A percentile compares a stretch with the other conserved stretches of the same genome.
Conservation (phyloP, 2,888 invertebrate species). For the Lycocerus yunnanus region DNA sequence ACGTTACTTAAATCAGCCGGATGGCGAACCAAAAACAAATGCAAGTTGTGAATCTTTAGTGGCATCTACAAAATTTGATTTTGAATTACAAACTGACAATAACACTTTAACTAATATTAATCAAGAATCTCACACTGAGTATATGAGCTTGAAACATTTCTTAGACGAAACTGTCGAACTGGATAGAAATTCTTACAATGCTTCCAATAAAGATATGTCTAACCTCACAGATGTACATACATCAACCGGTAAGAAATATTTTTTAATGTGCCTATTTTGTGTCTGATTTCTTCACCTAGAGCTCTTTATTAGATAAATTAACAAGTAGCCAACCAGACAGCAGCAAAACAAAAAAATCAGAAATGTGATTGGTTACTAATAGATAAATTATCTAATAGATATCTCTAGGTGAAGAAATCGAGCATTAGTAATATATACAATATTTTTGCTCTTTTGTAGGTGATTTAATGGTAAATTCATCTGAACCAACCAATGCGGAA, state of each 20-base stretch:
- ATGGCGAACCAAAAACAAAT: constrained; percentile 30
- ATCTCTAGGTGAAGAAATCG: too few relatives aligned
- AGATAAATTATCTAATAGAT: too few relatives aligned
- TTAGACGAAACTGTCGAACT: constrained; percentile 47
- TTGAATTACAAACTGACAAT: constrained; percentile 35
- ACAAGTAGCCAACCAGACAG: too few relatives aligned
- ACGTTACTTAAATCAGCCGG: constrained; percentile 16
- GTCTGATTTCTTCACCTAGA: too few relatives aligned
- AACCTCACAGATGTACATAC: neutral
- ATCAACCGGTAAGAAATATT: neutral
- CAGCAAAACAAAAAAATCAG: too few relatives aligned
- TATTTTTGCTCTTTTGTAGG: neutral
- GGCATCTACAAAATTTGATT: constrained; percentile 46
- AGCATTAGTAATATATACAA: too few relatives aligned
- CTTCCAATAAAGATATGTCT: constrained; percentile 7
- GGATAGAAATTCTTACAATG: constrained; percentile 22
- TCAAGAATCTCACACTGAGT: constrained; percentile 45
- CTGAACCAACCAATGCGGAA: neutral
- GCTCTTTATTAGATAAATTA: too few relatives aligned
- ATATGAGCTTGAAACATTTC: constrained; percentile 49
- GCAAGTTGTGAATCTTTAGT: constrained; percentile 32
- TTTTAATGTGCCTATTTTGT: too few relatives aligned
- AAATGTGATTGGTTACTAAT: too few relatives aligned
- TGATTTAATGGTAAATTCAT: neutral
- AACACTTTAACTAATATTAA: constrained; percentile 39